Conservation (phyloP, 2,888 invertebrate genomes). For the Polymixis lichenea region DNA sequence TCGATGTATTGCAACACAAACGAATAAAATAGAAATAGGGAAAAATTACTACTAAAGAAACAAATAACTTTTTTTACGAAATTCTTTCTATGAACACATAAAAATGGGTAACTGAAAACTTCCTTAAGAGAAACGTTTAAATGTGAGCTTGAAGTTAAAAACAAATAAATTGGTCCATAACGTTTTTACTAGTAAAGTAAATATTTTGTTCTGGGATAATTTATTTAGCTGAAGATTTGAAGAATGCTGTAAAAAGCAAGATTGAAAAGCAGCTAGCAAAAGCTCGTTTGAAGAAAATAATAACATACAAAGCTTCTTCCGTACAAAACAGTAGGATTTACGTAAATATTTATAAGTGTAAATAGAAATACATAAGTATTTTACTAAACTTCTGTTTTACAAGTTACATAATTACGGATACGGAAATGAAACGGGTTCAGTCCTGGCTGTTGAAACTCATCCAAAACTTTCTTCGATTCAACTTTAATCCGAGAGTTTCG, state of each 20-base stretch:
- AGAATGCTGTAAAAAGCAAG: conserved; percentile 31
- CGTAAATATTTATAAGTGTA: conserved; percentile 7
- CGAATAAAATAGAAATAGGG: conserved; percentile 2
- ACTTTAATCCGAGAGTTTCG: conserved; percentile 36
- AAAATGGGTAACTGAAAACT: conserved; percentile 18
- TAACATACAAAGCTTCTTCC: conserved; percentile 10
- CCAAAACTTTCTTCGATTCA: conserved; percentile 50
- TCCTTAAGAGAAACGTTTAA: conserved; percentile 18
- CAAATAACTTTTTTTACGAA: conserved; percentile 1
- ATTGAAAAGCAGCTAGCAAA: conserved; percentile 7
- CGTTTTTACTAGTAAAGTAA: conserved; percentile 58
- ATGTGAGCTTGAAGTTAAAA: conserved; percentile 26
- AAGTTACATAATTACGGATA: conserved; percentile 32
- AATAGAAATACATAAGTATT: conserved; percentile 20
- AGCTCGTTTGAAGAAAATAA: conserved; percentile 16
- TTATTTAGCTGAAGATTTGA: conserved; percentile 49
- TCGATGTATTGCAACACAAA: conserved; percentile 15
- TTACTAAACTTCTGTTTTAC: conserved; percentile 4
- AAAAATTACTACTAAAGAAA: conserved; percentile 8
- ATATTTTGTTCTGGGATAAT: conserved; percentile 60
- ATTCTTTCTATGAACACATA: conserved; percentile 45
- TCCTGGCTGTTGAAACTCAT: conserved; percentile 35
- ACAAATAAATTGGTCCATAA: conserved; percentile 50
- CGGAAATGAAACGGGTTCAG: conserved; percentile 43
- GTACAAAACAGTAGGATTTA: conserved; percentile 15